Base-by-base conservation (phyloP, 2,797 vertebrate genomes). In the Danio albolineatus region DNA sequence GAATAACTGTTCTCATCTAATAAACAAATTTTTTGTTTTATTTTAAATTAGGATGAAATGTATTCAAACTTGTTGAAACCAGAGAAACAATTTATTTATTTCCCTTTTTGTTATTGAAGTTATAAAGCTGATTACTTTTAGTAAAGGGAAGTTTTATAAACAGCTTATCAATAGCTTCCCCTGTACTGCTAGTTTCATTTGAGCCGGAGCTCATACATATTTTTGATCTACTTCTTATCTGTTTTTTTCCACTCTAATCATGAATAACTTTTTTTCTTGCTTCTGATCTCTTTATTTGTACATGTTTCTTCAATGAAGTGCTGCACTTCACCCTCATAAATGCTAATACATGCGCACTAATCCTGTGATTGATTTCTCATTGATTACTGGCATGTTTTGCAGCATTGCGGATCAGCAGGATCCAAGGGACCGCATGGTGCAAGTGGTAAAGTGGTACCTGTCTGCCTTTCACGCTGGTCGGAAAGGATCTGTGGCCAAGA, bases 401-500 rank as follows among this genome's bases (percentile, higher is more conserved):
- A 99, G 98, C 88, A 99, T 99, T 41, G 96, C 96, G 78, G 98
- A 98, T 85, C 96, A 98, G 89, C 90, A 90, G 60, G 98, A 99
- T 79, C 89, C 98, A 72, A 94, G 90, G 87, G 98, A 99, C 51
- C 94, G 98, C 82, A 99, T 99, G 96, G 95, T 98, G 41, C 94
- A 98, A 4, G 97, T 99, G 88, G 96, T 99, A 4, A 96, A 95
- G 78, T 99, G 98, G 98, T 99, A 99, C 91, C 95, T 99, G 83
- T 99, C 98, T 59, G 97, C 98, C 71, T 99, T 99, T 90, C 98
- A 99, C 17, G 98, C 98, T 39, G 98, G 98, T 83, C 95, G 98
- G 88, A 99, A 97, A 92, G 97, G 98, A 65, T 99, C 97, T 0
- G 97, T 99, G 87, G 98, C 98, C 88, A 99, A 99, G 90, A 99